Base-by-base conservation (phyloP, 2,113 vertebrate genomes). In the Arenaria interpres region DNA sequence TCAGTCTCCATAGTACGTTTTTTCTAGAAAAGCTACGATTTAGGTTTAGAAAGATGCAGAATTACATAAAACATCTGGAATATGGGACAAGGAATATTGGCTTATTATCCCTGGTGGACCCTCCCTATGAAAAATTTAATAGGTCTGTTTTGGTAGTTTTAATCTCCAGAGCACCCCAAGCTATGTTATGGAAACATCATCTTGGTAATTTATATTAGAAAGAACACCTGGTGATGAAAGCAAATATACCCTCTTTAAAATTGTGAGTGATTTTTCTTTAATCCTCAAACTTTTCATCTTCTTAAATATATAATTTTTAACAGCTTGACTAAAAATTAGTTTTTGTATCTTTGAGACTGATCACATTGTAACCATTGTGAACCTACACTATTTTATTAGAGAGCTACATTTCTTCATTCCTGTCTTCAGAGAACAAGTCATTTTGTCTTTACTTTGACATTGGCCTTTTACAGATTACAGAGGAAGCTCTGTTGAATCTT, bases 101-200 rank as follows among this genome's bases (percentile, higher is more conserved):
- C 98, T 99, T 99, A 99, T 99, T 99, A 99, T 99, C 98, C 99
- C 98, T 99, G 96, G 98, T 98, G 98, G 98, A 99, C 98, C 97
- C 98, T 98, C 98, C 98, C 98, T 97, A 99, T 99, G 98, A 99
- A 99, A 99, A 99, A 99, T 99, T 99, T 99, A 99, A 99, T 98
- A 99, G 98, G 98, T 98, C 98, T 99, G 98, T 99, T 99, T 99
- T 98, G 99, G 98, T 98, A 98, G 99, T 98, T 99, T 98, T 98
- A 98, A 98, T 98, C 99, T 99, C 99, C 96, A 97, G 99, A 99
- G 99, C 97, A 98, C 98, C 97, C 96, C 98, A 98, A 99, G 98
- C 98, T 98, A 98, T 98, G 98, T 99, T 99, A 99, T 99, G 98
- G 98, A 99, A 99, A 99, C 99, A 99, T 99, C 98, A 99, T 98